Percentiles rank a stretch among this genome's conserved stretches.
Evolutionary conservation across 2,113 vertebrate genomes (phyloP).

Genomic region (Electrona antarctica): DNA sequence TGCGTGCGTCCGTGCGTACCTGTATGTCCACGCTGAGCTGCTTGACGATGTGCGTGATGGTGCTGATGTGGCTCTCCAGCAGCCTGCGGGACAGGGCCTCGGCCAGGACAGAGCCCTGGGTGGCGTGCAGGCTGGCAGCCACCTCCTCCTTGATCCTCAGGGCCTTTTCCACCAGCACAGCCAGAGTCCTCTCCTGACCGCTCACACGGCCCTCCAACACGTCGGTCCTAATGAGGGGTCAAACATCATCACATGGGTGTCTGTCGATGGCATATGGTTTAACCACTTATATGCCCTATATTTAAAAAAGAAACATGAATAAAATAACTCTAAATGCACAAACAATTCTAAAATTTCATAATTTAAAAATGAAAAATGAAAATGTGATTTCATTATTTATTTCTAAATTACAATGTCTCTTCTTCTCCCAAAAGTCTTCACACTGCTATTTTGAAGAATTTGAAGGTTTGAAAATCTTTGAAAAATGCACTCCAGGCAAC

Average conservation of each 20-base stretch:
- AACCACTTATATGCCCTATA: no score
- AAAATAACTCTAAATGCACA: no score
- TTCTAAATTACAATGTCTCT: no score
- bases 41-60: slow-evolving; percentile 81
- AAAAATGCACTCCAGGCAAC: no score
- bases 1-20: slow-evolving; percentile 55
- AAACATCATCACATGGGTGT: background rate
- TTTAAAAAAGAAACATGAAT: no score
- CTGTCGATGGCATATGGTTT: background rate
- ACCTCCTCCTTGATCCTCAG: slow-evolving; percentile 83
- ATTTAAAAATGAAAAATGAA: no score
- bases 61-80: slow-evolving; percentile 84
- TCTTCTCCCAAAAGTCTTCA: no score
- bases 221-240: slow-evolving; percentile 34
- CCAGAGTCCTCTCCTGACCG: slow-evolving; percentile 76
- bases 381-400: no score
- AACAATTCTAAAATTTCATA: no score
- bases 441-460: no score
- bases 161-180: slow-evolving; percentile 82
- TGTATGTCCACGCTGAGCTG: slow-evolving; percentile 84
- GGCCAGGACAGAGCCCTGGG: slow-evolving; percentile 63
- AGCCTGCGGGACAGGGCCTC: slow-evolving; percentile 74
- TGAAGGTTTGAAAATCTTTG: no score
- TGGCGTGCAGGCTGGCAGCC: slow-evolving; percentile 68
- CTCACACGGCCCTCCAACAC: slow-evolving; percentile 68